Evolutionary conservation across 1,140 invertebrate genomes (phyloP), one percentile per base, ranked within the genome.

Genomic region (Sarcophaga peregrina): DNA sequence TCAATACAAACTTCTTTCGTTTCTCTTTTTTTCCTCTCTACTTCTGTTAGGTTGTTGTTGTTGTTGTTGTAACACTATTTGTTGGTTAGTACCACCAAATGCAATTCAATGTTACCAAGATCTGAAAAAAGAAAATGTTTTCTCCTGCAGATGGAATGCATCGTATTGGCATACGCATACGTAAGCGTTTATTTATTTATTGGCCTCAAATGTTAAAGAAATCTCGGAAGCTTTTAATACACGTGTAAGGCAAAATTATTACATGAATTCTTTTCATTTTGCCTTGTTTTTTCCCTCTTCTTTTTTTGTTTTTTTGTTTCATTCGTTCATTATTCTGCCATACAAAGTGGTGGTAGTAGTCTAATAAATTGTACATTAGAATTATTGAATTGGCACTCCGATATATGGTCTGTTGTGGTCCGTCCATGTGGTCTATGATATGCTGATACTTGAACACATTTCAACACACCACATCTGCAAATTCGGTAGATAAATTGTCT

Each of bases 151-250:
- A 68, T 20, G 8, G 17, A 68, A 68, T 68, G n/a, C 20, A 20
- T 68, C 54, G 54, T 15, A 58, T 8, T 2, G 1, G 25, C 25
- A 37, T 37, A 37, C 25, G 15, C 54, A n/a, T 58, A 52, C 50
- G 13, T 5, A 58, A 13, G 15, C n/a, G 13, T 37, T 37, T n/a
- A 58, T 58, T 58, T 58, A 58, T 58, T 58, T 58, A 58, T 58
- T 58, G 54, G 54, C 54, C n/a, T 58, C 1, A 58, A 58, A 58
- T 58, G 54, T 13, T 7, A 6, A 58, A 58, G n/a, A 68, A 68
- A 68, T 68, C 62, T 68, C 62, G 62, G 62, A 20, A 68, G 62
- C 62, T 68, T 68, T 68, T 68, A 68, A 68, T 68, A 68, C 62
- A 68, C 62, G 62, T 68, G 62, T 68, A 68, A 20, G 62, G 62